A percentile compares a stretch with the other conserved stretches of the same genome.
phyloP scores from a whole-genome alignment of 1,140 invertebrate genomes.

The Apolygus lucorum region DNA sequence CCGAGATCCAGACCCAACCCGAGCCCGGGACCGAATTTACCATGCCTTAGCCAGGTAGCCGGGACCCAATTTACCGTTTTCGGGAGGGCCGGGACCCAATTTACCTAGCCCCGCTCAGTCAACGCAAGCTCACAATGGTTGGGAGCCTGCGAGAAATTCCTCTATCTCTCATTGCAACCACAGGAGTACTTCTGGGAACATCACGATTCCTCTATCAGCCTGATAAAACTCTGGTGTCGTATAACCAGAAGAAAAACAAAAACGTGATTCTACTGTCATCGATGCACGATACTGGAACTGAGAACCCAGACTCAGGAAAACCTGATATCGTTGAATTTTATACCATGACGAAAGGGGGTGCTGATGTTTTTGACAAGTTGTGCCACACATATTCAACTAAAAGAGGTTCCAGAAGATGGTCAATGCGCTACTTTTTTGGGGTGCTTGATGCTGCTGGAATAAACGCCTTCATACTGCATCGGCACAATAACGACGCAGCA shows the following conservation, averaged over 20 bases:
- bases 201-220: conserved; percentile 34
- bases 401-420: conserved; percentile 34
- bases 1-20: no score
- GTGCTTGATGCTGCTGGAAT: conserved; percentile 33
- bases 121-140: not conserved
- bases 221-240: conserved; percentile 38
- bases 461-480: conserved; percentile 30
- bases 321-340: conserved; percentile 35
- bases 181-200: not conserved
- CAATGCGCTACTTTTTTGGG: conserved; percentile 35
- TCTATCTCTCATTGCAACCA: not conserved
- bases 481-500: not conserved
- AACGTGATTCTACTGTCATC: conserved; percentile 36
- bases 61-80: no score
- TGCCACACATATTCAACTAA: conserved; percentile 31
- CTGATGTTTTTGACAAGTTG: conserved; percentile 36
- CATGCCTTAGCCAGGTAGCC: no score
- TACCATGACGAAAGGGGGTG: conserved; percentile 36
- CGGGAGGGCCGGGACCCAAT: no score
- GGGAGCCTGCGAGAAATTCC: not conserved
- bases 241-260: conserved; percentile 36
- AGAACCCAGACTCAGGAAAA: conserved; percentile 29
- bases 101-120: no score
- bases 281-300: conserved; percentile 34
- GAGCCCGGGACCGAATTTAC: no score